These are phyloP conservation scores for Pavo muticus DNA, from an alignment of 2,113 vertebrate species.

Conservation along the genomic window DNA sequence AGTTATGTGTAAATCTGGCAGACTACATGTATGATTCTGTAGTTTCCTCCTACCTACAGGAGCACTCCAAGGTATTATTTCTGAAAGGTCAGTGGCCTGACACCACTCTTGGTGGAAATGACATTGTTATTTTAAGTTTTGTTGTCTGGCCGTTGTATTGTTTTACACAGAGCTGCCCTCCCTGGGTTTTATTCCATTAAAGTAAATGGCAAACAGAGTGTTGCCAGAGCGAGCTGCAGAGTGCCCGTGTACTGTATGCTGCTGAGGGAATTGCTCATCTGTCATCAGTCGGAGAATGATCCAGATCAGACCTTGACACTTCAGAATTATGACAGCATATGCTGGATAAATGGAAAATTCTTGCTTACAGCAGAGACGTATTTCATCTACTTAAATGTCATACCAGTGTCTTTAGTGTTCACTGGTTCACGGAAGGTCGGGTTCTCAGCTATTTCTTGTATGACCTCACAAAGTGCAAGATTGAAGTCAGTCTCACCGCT, in stretches of 20 bases:
- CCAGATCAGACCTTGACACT: background rate
- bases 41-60: background rate
- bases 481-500: background rate
- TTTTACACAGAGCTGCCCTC: background rate
- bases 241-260: background rate
- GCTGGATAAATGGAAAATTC: background rate
- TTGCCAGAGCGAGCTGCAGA: background rate
- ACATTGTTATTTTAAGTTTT: background rate
- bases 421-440: background rate
- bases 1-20: accelerated
- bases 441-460: background rate
- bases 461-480: background rate
- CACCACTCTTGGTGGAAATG: accelerated
- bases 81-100: background rate
- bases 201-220: accelerated
- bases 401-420: background rate
- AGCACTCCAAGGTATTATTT: background rate
- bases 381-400: background rate
- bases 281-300: background rate
- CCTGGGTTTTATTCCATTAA: background rate
- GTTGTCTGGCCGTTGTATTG: background rate
- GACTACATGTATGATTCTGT: background rate
- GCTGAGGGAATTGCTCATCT: background rate
- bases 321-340: background rate
- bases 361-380: background rate